Evolutionary conservation across 2,797 vertebrate species (phyloP), one percentile per base, ranked within the genome.

Genomic region (Acridotheres tristis): DNA sequence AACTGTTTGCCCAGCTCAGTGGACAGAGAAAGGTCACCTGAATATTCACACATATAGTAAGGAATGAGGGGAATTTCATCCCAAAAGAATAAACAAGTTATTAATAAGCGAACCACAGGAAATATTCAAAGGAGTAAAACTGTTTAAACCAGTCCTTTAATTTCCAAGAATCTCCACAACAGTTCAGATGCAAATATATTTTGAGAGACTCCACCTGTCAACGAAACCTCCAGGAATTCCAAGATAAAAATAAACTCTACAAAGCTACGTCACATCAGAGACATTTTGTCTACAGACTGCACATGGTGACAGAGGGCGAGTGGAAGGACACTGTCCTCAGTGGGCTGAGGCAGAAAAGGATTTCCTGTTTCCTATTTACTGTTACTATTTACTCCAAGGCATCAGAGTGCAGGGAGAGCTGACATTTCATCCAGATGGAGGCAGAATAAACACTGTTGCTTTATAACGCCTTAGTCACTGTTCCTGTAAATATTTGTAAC

Each of bases 251-350:
- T 27, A 32, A 66, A 61, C 71, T 53, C 18, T 15, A 26, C 43
- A 43, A 72, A 94, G 29, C 38, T 13, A 5, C 0, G 0, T 40
- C 34, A 11, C 34, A 26, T 32, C 4, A 11, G 48, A 54, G 42
- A 36, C 25, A 67, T 15, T 85, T 29, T 20, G 63, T 32, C 43
- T 29, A 29, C 59, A 68, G 43, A 34, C 11, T 55, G 63, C 47
- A 51, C 15, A 23, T 5, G 26, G 57, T 1, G 7, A n/a, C 1
- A 42, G 38, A 38, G 29, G 40, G 76, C 14, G 14, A 51, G 26
- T 21, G 54, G 43, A 67, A 73, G 65, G 40, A 71, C 68, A 50
- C 10, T 19, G 9, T 30, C 29, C 32, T 32, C 15, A 19, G 36
- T 6, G 45, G 61, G 38, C 1, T 53, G 42, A 66, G 50, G 48